Conservation (phyloP, 2,888 invertebrate species). For the Xiphydria camelus region DNA sequence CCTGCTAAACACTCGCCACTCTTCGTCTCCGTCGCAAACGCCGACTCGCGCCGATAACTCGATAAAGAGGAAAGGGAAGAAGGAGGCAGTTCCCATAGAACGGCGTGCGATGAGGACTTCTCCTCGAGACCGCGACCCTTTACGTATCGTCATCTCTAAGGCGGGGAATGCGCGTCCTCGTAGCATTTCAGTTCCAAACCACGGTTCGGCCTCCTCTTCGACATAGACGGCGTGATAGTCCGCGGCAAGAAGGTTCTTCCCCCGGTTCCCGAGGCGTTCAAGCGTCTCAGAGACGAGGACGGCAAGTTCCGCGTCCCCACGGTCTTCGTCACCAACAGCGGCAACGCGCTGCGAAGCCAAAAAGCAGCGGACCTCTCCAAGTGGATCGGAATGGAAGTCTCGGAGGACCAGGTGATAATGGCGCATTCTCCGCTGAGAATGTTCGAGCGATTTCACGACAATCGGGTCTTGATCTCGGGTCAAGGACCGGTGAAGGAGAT, state of each 20-base stretch:
- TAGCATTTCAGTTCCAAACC: constrained; percentile 47
- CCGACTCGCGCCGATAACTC: too few relatives aligned
- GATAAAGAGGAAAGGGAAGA: too few relatives aligned
- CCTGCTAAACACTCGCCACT: too few relatives aligned
- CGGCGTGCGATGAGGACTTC: too few relatives aligned
- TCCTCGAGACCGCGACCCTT: too few relatives aligned
- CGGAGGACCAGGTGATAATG: constrained; percentile 67
- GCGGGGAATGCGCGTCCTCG: constrained; percentile 17
- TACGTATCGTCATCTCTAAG: neutral
- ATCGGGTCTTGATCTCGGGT: constrained; percentile 65
- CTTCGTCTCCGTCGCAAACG: too few relatives aligned
- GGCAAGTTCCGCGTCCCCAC: constrained; percentile 66
- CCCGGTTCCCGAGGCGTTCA: constrained; percentile 64
- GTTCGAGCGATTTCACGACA: constrained; percentile 65
- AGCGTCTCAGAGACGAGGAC: constrained; percentile 59
- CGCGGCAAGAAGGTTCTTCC: constrained; percentile 65
- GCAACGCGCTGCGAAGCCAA: constrained; percentile 62
- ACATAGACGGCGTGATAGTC: constrained; percentile 70
- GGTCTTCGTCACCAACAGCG: constrained; percentile 69
- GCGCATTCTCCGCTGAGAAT: constrained; percentile 67
- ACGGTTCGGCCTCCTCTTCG: constrained; percentile 68
- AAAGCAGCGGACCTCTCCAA: constrained; percentile 65
- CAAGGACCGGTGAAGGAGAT: constrained; percentile 63
- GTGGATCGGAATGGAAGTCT: constrained; percentile 63
- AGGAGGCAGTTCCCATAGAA: too few relatives aligned